Base-by-base conservation (phyloP, 2,113 vertebrate species). In the Centropristis striata region DNA sequence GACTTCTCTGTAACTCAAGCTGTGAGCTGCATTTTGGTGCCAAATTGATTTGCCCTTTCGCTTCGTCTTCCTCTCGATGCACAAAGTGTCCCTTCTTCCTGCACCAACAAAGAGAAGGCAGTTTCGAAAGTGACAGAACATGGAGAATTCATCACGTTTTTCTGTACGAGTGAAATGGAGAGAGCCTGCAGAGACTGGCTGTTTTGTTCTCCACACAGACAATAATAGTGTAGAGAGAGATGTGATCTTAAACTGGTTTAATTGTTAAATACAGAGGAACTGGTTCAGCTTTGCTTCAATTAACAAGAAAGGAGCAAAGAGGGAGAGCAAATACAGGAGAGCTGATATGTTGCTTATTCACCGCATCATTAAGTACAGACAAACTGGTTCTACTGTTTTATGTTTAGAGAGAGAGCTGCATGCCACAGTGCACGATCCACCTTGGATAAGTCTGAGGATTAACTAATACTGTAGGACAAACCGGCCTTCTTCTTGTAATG, bases 341-440 rank as follows among this genome's bases (percentile, higher is more conserved):
- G 46, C 36, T 67, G 37, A 46, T 50, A 65, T 59, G 59, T 36
- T 71, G 51, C 25, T 74, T 57, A 46, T 66, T 75, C 59, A 37
- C 75, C 0, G 8, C 60, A 41, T 54, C 28, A 49, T 18, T 47
- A 27, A 53, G 10, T 13, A 39, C 59, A 49, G 76, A 81, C 54
- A 74, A 88, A 91, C 90, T 77, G 86, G 90, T 91, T 91, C 36
- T 25, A 5, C 73, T 61, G 67, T 78, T 57, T 39, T 44, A 39
- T 18, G 8, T 63, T 59, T 64, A 49, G 41, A 57, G 18, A 41
- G 4, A 21, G 21, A 27, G 27, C 36, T 46, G n/a, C 44, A 11
- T 39, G 67, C 18, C 39, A 55, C 32, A 36, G 12, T 36, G 50
- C 25, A 27, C 20, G n/a, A 4, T 64, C 25, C 25, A 50, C 28